Base-by-base conservation (phyloP, 1,140 invertebrate genomes). In the Zaprionus gabonicus region DNA sequence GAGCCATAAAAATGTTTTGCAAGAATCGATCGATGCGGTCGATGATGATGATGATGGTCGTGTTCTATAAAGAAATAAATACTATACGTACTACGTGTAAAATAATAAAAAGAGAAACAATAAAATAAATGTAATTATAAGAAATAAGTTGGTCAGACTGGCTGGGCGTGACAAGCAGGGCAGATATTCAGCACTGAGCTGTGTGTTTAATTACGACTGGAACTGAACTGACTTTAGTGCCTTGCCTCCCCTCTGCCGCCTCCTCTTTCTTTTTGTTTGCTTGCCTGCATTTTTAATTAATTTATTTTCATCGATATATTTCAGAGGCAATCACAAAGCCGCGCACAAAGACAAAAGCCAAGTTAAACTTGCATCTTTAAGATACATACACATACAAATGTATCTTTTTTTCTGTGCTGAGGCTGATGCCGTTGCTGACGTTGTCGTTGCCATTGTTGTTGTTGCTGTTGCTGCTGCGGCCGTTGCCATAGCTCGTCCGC, bases 281-380 rank as follows among this genome's bases (percentile, higher is more conserved):
- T 78, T 51, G 83, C 76, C 77, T 88, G 83, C 77, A 86, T 86
- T 86, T 86, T 86, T 86, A 88, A 86, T 86, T 86, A 88, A 86
- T 86, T 86, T 86, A 86, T 86, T 86, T 86, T 76, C 80, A 67
- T 38, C 53, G 82, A 76, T 76, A 71, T 75, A 62, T 76, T 71
- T 49, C 76, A 31, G 66, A 56, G 64, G 64, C 66, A 65, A 49
- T 66, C 73, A 76, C 73, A 76, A 76, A 76, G 73, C 59, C 72
- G 56, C 81, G 81, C 80, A 90, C 81, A 87, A 84, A 87, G 85
- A 88, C 81, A 87, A 87, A 87, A 90, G 81, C 84, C 81, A 87
- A 85, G 78, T 80, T 74, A 82, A 82, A 80, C 80, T 88, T 83
- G 80, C 82, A 88, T 86, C 83, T 86, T 77, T 23, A 72, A 88